Percentiles rank a stretch among this genome's conserved stretches.
phyloP scores from a whole-genome alignment of 2,888 invertebrate genomes.

The Hemistola chrysoprasaria region DNA sequence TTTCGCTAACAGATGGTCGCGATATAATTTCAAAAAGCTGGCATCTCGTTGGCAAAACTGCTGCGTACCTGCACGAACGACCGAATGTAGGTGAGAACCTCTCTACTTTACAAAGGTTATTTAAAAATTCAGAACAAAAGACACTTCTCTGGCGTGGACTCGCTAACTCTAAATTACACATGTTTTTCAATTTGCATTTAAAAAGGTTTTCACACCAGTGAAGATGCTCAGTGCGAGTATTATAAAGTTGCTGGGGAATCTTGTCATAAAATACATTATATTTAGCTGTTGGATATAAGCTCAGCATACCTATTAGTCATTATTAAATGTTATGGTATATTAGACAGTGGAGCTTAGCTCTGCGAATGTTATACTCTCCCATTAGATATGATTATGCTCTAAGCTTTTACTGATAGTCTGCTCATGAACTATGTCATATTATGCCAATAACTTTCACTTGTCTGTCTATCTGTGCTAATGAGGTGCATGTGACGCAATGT shows the following conservation, averaged over 20 bases:
- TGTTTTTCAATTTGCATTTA: conserved; percentile 29
- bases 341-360: conserved; percentile 14
- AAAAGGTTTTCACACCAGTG: conserved; percentile 17
- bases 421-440: too few species aligned
- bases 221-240: conserved; percentile 7
- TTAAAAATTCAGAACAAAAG: conserved; percentile 33
- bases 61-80: conserved; percentile 9
- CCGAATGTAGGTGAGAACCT: conserved; percentile 27
- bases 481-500: too few species aligned
- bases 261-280: too few species aligned
- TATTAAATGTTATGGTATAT: conserved; percentile 20
- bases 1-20: conserved; percentile 13
- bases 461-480: too few species aligned
- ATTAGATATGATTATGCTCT: conserved; percentile 10
- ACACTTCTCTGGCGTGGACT: conserved; percentile 21
- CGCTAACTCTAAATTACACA: conserved; percentile 23
- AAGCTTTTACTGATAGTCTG: not conserved
- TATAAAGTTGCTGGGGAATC: too few species aligned
- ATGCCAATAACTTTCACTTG: too few species aligned
- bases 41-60: conserved; percentile 19
- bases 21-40: conserved; percentile 11
- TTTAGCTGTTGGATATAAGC: too few species aligned
- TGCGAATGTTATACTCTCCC: conserved; percentile 8
- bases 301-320: conserved; percentile 5
- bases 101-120: conserved; percentile 26